phyloP scores from a whole-genome alignment of 2,113 vertebrate species.

The Dicaeum eximium region DNA sequence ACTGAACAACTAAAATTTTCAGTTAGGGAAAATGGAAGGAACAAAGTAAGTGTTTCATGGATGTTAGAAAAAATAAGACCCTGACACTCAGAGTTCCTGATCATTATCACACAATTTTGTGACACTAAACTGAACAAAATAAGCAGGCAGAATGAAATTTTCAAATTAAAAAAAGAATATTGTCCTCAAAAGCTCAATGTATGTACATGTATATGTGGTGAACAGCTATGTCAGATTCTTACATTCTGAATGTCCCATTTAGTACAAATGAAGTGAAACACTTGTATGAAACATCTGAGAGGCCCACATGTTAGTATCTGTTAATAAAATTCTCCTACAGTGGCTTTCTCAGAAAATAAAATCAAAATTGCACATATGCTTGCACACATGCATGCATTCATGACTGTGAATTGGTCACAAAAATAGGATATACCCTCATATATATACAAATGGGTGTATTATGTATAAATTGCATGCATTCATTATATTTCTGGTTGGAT shows the following conservation, averaged over 20 bases:
- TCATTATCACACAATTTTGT: background rate
- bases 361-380: background rate
- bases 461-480: background rate
- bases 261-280: conserved; percentile 4
- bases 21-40: background rate
- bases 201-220: background rate
- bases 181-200: background rate
- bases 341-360: conserved; percentile 31
- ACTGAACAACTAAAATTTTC: background rate
- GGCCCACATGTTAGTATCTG: background rate
- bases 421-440: background rate
- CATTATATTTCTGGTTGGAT: conserved; percentile 29
- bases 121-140: background rate
- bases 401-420: background rate
- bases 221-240: background rate
- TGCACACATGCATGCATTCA: background rate
- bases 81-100: background rate
- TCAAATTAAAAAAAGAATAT: background rate
- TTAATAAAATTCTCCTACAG: background rate
- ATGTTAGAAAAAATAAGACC: background rate
- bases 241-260: background rate
- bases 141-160: background rate
- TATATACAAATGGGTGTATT: background rate
- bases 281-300: background rate
- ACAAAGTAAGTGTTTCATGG: background rate